phyloP scores from a whole-genome alignment of 2,113 vertebrate genomes.

The Chrysemys picta region DNA sequence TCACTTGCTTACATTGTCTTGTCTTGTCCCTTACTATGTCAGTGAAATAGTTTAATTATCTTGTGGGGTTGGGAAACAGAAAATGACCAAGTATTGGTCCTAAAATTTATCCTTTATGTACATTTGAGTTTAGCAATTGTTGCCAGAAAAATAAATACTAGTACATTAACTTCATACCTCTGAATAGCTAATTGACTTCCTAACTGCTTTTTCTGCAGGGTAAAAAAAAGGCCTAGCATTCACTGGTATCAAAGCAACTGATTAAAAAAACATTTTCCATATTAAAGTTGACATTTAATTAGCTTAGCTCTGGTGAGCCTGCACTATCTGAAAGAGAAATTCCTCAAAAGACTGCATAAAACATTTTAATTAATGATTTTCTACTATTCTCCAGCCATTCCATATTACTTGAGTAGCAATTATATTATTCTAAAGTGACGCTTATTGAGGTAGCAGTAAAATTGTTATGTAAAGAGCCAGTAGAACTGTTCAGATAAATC shows the following conservation, averaged over 20 bases:
- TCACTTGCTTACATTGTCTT: background rate
- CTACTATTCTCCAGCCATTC: background rate
- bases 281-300: slow-evolving; percentile 51
- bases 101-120: background rate
- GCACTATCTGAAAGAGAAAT: background rate
- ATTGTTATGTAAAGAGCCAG: background rate
- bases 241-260: slow-evolving; percentile 15
- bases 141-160: background rate
- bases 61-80: background rate
- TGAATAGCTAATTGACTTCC: background rate
- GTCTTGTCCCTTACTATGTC: background rate
- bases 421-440: background rate
- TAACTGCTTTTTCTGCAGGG: background rate
- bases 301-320: background rate
- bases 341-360: slow-evolving; percentile 8
- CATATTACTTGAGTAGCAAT: background rate
- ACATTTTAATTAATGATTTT: background rate
- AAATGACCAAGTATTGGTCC: background rate
- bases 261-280: slow-evolving; percentile 39
- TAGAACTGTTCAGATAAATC: background rate
- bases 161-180: background rate
- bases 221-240: background rate
- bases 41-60: background rate
- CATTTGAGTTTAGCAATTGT: background rate
- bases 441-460: background rate